Base-by-base conservation (phyloP, 2,888 invertebrate genomes). In the Sinohyriopsis cumingii region DNA sequence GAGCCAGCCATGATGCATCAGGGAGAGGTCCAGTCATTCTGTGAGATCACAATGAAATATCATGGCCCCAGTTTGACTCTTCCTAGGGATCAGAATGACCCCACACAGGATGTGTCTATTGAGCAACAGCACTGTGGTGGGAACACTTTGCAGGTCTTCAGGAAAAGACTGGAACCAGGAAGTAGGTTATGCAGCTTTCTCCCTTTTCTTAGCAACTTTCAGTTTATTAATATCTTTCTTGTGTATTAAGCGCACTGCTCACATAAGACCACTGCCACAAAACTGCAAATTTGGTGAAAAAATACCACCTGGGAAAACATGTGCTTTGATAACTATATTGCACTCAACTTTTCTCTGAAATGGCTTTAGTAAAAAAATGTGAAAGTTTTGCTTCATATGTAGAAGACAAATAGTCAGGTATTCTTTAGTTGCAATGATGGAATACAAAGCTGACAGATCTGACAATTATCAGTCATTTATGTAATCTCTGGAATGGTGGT, bases 41-140 rank as follows among this genome's bases (percentile, higher is more conserved):
- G 87, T 77, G 77, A 83, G 33, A 86, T 90, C 59, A 84, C 82
- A 0, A 86, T 90, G 87, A 86, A 83, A 70, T 90, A 89, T 76
- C 86, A 87, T 68, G 89, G 90, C 60, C 84, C 83, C 45, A 84
- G 77, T 56, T 78, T 89, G 55, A 82, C 84, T 12, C 81, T 88
- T 65, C 86, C 85, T 55, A 76, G 86, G 22, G 88, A 88, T 68
- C 81, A 84, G 73, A 70, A 81, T 57, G 86, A 87, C 72, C 84
- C 84, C 7, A 79, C 81, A 56, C 88, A 89, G 76, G 87, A 88
- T 69, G 79, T 90, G 53, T 66, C 81, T 15, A 86, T 90, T 15
- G 89, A 89, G 63, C 90, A 90, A 72, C 90, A 90, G 79, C 90
- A 90, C 77, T 89, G 89, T 79, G 90, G 90, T 19, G 90, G 90